These are phyloP conservation scores for Apamea monoglypha DNA, from an alignment of 2,888 invertebrate species.

Conservation along the genomic window DNA sequence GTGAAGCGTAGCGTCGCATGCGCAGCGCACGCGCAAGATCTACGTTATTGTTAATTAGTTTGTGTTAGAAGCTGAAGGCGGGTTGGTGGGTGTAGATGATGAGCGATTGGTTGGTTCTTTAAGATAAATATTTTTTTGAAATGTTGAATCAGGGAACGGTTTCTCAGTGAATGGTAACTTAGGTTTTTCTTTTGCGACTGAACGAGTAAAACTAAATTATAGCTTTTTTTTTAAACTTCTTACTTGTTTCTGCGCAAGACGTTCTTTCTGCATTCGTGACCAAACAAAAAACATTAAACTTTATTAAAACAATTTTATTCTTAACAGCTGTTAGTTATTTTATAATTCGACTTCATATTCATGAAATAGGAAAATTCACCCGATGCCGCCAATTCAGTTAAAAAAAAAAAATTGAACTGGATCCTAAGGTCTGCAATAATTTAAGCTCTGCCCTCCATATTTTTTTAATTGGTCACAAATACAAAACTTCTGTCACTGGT, in stretches of 20 bases:
- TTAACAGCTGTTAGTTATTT: background rate
- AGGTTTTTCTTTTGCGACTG: background rate
- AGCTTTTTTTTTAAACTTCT: background rate
- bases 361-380: background rate
- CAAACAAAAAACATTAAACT: background rate
- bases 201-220: background rate
- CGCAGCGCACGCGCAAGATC: constrained; percentile 81
- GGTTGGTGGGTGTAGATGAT: constrained; percentile 14
- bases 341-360: background rate
- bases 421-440: background rate
- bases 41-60: constrained; percentile 80
- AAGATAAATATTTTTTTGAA: background rate
- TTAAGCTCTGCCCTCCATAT: background rate
- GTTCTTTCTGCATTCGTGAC: background rate
- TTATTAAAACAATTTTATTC: background rate
- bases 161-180: background rate
- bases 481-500: background rate
- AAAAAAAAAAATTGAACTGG: background rate
- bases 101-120: background rate
- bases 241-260: background rate
- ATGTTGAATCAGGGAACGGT: background rate
- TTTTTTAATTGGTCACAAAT: background rate
- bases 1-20: constrained; percentile 88
- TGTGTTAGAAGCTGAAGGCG: constrained; percentile 78
- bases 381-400: no score